Evolutionary conservation across 2,797 vertebrate genomes (phyloP).

Genomic region (Danio jaintianensis): DNA sequence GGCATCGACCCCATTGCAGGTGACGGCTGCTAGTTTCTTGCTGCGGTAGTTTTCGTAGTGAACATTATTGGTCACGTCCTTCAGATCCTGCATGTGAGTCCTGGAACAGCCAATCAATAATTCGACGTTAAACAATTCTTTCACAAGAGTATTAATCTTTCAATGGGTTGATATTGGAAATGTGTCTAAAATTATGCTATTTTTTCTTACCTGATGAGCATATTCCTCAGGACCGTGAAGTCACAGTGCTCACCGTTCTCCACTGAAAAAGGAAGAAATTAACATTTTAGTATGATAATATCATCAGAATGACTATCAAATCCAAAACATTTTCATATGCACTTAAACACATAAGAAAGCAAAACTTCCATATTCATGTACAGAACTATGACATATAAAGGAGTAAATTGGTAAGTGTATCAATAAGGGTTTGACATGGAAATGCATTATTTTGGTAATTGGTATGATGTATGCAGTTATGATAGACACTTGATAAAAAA

Average conservation of each 20-base stretch:
- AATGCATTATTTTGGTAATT: constrained; percentile 4
- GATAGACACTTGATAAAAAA: constrained; percentile 17
- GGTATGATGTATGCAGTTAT: constrained; percentile 8
- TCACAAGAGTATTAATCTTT: not conserved
- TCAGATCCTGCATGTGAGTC: constrained; percentile 83
- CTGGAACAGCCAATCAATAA: constrained; percentile 57
- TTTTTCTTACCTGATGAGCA: constrained; percentile 79
- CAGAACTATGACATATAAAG: not conserved
- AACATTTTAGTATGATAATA: constrained; percentile 11
- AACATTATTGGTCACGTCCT: constrained; percentile 83
- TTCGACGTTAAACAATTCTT: not conserved
- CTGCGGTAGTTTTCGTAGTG: constrained; percentile 84
- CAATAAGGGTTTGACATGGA: constrained; percentile 10
- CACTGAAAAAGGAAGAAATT: constrained; percentile 73
- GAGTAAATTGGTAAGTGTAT: not conserved
- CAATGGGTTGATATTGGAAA: not conserved
- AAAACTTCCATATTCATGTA: not conserved
- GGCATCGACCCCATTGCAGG: constrained; percentile 79
- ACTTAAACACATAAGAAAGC: not conserved
- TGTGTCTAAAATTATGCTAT: not conserved
- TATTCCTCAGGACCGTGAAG: constrained; percentile 82
- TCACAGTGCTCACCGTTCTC: constrained; percentile 85
- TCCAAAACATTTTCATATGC: not conserved
- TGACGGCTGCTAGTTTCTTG: constrained; percentile 81
- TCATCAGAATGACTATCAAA: not conserved